Evolutionary conservation across 37 sponge, comb jelly and placozoan species (phyloP).

Genomic region (Beroe ovata): DNA sequence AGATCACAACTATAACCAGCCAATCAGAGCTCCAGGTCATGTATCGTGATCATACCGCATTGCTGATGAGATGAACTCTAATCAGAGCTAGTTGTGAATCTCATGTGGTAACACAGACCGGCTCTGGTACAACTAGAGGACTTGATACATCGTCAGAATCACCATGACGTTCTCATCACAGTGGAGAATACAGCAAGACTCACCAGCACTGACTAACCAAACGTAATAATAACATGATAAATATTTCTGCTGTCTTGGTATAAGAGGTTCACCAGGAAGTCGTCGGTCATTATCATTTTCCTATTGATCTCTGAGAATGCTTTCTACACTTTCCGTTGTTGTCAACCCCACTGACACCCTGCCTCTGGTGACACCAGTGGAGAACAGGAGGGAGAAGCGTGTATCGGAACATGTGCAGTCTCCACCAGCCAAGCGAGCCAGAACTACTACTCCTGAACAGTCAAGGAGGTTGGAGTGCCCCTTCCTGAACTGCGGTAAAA

Average conservation of each 20-base stretch:
- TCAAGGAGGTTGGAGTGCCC: background rate
- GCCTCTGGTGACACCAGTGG: too few species aligned
- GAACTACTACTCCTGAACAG: too few species aligned
- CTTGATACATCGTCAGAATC: background rate
- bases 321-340: too few species aligned
- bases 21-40: background rate
- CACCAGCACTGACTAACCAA: background rate
- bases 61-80: background rate
- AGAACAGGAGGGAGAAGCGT: too few species aligned
- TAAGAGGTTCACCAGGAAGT: background rate
- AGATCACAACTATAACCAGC: background rate
- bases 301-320: background rate
- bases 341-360: too few species aligned
- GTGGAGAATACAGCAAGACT: background rate
- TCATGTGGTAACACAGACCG: background rate
- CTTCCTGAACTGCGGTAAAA: background rate
- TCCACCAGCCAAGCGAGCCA: constrained; percentile 3
- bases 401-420: too few species aligned
- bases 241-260: background rate
- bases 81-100: background rate
- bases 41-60: background rate
- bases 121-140: background rate
- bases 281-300: background rate
- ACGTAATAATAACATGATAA: background rate
- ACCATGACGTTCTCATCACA: background rate